Conservation (phyloP, 2,797 vertebrate species). For the Dryobates pubescens region DNA sequence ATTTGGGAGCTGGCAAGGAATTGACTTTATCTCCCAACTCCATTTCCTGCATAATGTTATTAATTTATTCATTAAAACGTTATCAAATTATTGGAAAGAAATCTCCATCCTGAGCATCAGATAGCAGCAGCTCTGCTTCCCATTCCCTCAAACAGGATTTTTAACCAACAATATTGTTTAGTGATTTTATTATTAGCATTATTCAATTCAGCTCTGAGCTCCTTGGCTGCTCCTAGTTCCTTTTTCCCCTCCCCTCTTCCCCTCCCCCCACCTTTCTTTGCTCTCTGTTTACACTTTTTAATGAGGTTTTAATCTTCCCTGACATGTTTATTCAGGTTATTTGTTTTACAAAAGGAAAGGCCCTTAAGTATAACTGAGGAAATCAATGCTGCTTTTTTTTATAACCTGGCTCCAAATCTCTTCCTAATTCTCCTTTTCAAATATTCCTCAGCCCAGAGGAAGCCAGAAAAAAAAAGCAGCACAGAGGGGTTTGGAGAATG, state of each 20-base stretch:
- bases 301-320: constrained; percentile 74
- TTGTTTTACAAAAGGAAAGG: constrained; percentile 58
- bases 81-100: constrained; percentile 61
- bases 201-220: constrained; percentile 9
- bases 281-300: constrained; percentile 69
- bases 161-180: constrained; percentile 25
- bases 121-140: constrained; percentile 42
- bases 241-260: too few relatives aligned
- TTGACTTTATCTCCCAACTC: not conserved
- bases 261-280: not conserved
- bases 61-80: constrained; percentile 72
- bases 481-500: not conserved
- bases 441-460: not conserved
- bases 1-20: constrained; percentile 1
- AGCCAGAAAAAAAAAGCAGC: not conserved
- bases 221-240: too few relatives aligned
- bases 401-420: constrained; percentile 14
- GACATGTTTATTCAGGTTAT: constrained; percentile 72
- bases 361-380: constrained; percentile 56
- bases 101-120: constrained; percentile 27
- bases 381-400: constrained; percentile 41
- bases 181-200: constrained; percentile 57
- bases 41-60: constrained; percentile 52
- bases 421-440: constrained; percentile 53
- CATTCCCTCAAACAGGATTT: constrained; percentile 33